Percentiles rank a stretch among this genome's conserved stretches.
phyloP scores from a whole-genome alignment of 2,797 vertebrate species.

The Harpagifer antarcticus region DNA sequence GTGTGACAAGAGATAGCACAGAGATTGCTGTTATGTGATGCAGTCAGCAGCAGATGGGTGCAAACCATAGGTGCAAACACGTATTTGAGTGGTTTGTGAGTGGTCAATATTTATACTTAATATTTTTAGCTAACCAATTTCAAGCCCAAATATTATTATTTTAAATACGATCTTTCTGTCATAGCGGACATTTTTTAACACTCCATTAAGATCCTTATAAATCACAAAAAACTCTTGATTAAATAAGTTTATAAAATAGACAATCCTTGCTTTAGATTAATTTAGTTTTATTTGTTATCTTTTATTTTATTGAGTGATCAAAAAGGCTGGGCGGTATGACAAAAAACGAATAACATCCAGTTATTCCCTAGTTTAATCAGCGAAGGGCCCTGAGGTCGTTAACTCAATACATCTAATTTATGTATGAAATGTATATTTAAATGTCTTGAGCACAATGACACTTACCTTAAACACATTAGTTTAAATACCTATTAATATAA shows the following conservation, averaged over 20 bases:
- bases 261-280: not conserved
- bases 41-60: constrained; percentile 70
- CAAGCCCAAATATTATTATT: not conserved
- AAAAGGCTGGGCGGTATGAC: too few species aligned
- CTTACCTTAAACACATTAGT: too few species aligned
- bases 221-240: not conserved
- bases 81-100: constrained; percentile 18
- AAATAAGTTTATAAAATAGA: not conserved
- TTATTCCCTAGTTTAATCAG: too few species aligned
- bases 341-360: too few species aligned
- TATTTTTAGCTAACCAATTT: not conserved
- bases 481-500: too few species aligned
- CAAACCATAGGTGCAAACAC: constrained; percentile 22
- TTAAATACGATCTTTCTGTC: too few species aligned
- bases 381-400: too few species aligned
- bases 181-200: too few species aligned
- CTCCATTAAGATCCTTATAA: not conserved
- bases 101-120: not conserved
- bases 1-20: constrained; percentile 47
- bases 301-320: too few species aligned
- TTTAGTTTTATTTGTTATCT: not conserved
- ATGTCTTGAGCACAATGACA: too few species aligned
- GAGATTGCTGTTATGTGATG: constrained; percentile 61
- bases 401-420: too few species aligned
- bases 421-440: too few species aligned